Base-by-base conservation (phyloP, 2,113 vertebrate genomes). In the Micromys minutus region DNA sequence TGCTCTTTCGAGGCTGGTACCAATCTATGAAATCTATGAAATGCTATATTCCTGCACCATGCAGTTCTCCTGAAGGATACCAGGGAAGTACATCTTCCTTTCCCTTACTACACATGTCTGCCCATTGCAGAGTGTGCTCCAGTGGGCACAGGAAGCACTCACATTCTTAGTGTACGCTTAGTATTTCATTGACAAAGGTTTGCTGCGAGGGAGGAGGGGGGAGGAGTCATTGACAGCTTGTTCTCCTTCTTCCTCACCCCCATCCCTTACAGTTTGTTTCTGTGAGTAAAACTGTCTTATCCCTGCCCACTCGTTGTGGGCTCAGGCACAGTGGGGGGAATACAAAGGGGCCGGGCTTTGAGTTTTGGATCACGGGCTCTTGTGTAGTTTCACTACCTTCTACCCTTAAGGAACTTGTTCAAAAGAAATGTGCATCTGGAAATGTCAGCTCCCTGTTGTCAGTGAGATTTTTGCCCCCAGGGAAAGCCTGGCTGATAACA, bases 401-500 rank as follows among this genome's bases (percentile, higher is more conserved):
- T 7, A 57, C 88, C 31, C 31, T 87, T 45, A 77, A 65, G 90
- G 90, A 94, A 88, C 87, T 69, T 39, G 39, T 85, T 94, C 94
- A 88, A 94, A 95, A 47, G 79, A 67, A 96, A 83, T 50, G 16
- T 29, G 34, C 74, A 94, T 83, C 89, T 84, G 88, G 61, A 96
- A 97, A 89, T 10, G 63, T 55, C 47, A 61, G 50, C 77, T 94
- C 75, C 72, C 69, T 87, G 80, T 85, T 80, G 61, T 94, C 90
- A 79, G 71, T 81, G 55, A 81, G 77, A 87, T 80, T 92, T 96
- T 95, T 90, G 94, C 67, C 84, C n/a, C 22, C 8, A 85, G 93
- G 94, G 90, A 92, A 94, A 87, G 47, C 31, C 13, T 31, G 29
- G 88, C 89, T 21, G 11, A 91, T 94, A 87, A 96, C 92, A 94